Percentiles rank a stretch among this genome's conserved stretches.
Evolutionary conservation across 2,888 invertebrate genomes (phyloP).

Genomic region (Catocala nupta): DNA sequence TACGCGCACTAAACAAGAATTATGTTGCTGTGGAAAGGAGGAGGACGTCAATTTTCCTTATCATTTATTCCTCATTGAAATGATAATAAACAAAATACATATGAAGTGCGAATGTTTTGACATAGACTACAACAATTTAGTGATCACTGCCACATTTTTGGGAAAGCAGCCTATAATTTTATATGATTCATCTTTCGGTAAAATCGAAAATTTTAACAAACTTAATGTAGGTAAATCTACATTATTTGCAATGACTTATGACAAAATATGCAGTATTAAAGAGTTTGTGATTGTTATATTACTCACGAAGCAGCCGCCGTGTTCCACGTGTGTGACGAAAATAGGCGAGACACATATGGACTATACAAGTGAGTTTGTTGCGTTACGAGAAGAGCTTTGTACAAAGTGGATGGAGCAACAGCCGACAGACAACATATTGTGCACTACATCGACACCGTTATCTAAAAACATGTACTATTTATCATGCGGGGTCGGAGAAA

Average conservation of each 20-base stretch:
- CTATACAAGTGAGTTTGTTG: conserved; percentile 71
- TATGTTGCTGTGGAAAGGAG: conserved; percentile 47
- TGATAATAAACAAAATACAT: conserved; percentile 81
- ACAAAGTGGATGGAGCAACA: conserved; percentile 75
- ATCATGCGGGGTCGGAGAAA: conserved; percentile 67
- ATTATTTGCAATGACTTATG: conserved; percentile 83
- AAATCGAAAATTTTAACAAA: conserved; percentile 71
- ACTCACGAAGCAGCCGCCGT: conserved; percentile 79
- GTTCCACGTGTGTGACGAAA: conserved; percentile 75
- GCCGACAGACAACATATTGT: conserved; percentile 76
- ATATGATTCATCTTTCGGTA: conserved; percentile 76
- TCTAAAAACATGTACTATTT: conserved; percentile 78
- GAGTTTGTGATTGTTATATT: conserved; percentile 73
- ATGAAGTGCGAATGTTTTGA: conserved; percentile 85
- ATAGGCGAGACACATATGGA: conserved; percentile 78
- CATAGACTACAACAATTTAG: conserved; percentile 76
- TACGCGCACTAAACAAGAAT: conserved; percentile 68
- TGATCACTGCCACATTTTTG: conserved; percentile 76
- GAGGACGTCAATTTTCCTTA: conserved; percentile 77
- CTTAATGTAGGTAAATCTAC: conserved; percentile 80
- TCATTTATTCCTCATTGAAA: conserved; percentile 79
- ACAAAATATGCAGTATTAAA: conserved; percentile 77
- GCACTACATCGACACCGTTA: conserved; percentile 78
- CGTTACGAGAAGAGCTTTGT: conserved; percentile 75
- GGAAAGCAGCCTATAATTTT: conserved; percentile 77